Conservation (phyloP, 2,888 invertebrate species). For the Tenthredo distinguenda region DNA sequence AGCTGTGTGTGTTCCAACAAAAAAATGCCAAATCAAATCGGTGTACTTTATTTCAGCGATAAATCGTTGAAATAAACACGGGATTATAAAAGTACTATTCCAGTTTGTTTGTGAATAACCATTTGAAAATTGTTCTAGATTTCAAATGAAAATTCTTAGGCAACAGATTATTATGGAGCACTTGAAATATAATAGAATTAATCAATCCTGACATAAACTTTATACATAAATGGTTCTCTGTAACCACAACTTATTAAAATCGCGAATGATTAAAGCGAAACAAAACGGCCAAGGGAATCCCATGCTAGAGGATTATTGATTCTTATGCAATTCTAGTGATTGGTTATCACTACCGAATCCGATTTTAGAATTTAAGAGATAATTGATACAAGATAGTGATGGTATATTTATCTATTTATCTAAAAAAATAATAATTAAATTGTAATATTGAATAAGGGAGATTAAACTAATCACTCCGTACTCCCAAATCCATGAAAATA, state of each 20-base stretch:
- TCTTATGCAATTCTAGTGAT: slow-evolving; percentile 44
- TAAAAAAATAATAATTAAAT: slow-evolving; percentile 27
- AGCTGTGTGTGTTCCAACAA: neutral
- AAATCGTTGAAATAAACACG: neutral
- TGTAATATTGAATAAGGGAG: slow-evolving; percentile 47
- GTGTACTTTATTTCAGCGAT: neutral
- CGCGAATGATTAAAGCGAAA: neutral
- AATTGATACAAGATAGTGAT: slow-evolving; percentile 42
- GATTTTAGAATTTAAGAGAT: slow-evolving; percentile 37
- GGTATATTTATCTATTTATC: slow-evolving; percentile 51
- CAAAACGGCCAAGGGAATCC: neutral
- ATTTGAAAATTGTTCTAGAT: slow-evolving; percentile 1
- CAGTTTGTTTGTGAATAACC: slow-evolving; percentile 34
- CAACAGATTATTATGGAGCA: slow-evolving; percentile 6
- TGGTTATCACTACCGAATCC: slow-evolving; percentile 17
- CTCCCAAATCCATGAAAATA: slow-evolving; percentile 44
- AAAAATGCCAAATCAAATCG: neutral
- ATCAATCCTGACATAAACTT: neutral
- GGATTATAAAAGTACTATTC: slow-evolving; percentile 21
- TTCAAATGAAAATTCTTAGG: slow-evolving; percentile 4
- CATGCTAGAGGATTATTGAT: slow-evolving; percentile 32
- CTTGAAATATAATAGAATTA: neutral
- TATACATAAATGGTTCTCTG: slow-evolving; percentile 18
- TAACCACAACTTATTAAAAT: neutral
- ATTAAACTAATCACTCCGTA: neutral